These are phyloP conservation scores for Ceratina japonica DNA, from an alignment of 1,140 invertebrate species.

Conservation along the genomic window DNA sequence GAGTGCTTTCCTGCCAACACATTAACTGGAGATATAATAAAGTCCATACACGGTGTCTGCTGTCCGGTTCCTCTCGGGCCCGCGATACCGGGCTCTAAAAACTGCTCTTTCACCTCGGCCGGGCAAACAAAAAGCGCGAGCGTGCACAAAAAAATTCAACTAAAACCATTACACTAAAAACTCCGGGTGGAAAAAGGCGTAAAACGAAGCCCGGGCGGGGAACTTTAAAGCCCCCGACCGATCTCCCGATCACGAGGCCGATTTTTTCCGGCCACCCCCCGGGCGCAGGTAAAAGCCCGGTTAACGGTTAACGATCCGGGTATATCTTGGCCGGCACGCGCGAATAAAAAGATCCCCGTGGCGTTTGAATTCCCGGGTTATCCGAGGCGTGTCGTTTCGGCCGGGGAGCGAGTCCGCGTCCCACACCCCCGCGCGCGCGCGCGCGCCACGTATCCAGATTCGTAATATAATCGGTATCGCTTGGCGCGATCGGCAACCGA, in stretches of 20 bases:
- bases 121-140: too few species aligned
- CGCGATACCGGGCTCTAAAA: too few species aligned
- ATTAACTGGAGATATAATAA: too few species aligned
- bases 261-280: background rate
- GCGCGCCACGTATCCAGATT: constrained; percentile 32
- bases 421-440: too few species aligned
- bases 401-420: background rate
- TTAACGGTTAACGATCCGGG: constrained; percentile 43
- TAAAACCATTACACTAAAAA: background rate
- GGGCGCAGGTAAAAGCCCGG: constrained; percentile 14
- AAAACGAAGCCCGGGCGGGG: background rate
- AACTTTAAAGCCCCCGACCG: background rate
- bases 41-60: too few species aligned
- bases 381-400: background rate
- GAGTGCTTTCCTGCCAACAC: too few species aligned
- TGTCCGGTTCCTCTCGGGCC: too few species aligned
- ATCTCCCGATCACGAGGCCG: constrained; percentile 22
- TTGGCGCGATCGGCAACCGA: constrained; percentile 42
- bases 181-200: background rate
- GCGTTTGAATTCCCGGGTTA: constrained; percentile 23
- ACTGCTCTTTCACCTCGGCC: too few species aligned
- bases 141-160: background rate
- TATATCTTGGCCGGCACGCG: background rate
- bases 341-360: constrained; percentile 15
- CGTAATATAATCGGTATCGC: constrained; percentile 57